Percentiles rank a stretch among this genome's conserved stretches.
Evolutionary conservation across 2,888 invertebrate genomes (phyloP).

Genomic region (Caenorhabditis sp.): DNA sequence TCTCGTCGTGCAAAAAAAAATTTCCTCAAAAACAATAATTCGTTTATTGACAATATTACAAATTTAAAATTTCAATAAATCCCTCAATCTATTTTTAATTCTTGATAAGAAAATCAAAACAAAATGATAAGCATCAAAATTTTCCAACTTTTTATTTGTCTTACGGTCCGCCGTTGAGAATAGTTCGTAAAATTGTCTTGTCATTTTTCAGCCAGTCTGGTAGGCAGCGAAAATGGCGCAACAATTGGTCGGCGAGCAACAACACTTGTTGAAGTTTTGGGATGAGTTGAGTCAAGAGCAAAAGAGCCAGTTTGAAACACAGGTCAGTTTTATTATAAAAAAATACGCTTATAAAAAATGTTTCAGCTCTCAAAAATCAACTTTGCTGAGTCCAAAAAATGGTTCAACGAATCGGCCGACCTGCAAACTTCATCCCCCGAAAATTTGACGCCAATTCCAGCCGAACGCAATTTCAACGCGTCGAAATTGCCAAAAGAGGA

Average conservation of each 20-base stretch:
- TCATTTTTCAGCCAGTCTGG: neutral
- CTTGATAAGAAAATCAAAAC: too few species aligned
- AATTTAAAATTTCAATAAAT: too few species aligned
- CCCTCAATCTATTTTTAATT: too few species aligned
- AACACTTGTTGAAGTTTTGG: constrained; percentile 85
- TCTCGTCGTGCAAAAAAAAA: too few species aligned
- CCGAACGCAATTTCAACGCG: constrained; percentile 13
- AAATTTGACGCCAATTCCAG: constrained; percentile 40
- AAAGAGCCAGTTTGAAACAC: constrained; percentile 16
- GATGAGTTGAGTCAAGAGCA: constrained; percentile 78
- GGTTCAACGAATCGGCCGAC: constrained; percentile 42
- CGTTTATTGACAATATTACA: too few species aligned
- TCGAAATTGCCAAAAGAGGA: constrained; percentile 19
- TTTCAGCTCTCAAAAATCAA: constrained; percentile 28
- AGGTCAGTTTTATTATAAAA: constrained; percentile 10
- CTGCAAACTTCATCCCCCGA: constrained; percentile 27
- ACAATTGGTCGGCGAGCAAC: constrained; percentile 77
- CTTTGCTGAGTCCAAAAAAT: constrained; percentile 22
- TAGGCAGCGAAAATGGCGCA: constrained; percentile 39
- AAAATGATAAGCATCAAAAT: too few species aligned
- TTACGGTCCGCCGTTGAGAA: neutral
- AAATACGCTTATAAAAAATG: neutral
- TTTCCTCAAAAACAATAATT: too few species aligned
- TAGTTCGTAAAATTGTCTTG: neutral
- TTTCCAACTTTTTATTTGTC: neutral